Conservation (phyloP, 2,113 vertebrate genomes). For the Tetrao urogallus region DNA sequence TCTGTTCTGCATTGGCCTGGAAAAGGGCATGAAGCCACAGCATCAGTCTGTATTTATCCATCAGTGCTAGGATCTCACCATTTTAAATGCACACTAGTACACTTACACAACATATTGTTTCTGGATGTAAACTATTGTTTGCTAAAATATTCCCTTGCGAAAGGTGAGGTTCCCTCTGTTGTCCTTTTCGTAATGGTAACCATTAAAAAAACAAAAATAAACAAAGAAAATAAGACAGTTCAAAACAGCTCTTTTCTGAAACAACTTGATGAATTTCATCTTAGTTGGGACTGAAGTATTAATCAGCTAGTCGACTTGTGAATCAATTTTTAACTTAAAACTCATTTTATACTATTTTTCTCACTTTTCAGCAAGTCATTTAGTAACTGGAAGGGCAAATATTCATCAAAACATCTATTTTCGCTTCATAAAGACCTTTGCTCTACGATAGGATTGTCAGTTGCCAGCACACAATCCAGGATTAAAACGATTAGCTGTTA, state of each 20-base stretch:
- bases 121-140: conserved; percentile 7
- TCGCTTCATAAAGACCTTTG: not conserved
- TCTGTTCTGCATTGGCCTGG: not conserved
- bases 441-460: not conserved
- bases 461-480: not conserved
- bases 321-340: not conserved
- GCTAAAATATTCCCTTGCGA: conserved; percentile 5
- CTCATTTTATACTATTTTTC: not conserved
- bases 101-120: conserved; percentile 1
- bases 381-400: not conserved
- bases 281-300: not conserved
- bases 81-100: not conserved
- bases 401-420: not conserved
- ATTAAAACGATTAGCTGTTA: not conserved
- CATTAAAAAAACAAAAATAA: not conserved
- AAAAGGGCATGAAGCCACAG: not conserved
- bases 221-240: not conserved
- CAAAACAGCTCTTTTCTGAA: not conserved
- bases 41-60: not conserved
- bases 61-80: not conserved
- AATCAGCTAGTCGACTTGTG: not conserved
- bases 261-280: not conserved
- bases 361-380: not conserved
- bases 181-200: not conserved
- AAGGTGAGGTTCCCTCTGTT: not conserved